Conservation (phyloP, 2,888 invertebrate genomes). For the Agelastica alni region DNA sequence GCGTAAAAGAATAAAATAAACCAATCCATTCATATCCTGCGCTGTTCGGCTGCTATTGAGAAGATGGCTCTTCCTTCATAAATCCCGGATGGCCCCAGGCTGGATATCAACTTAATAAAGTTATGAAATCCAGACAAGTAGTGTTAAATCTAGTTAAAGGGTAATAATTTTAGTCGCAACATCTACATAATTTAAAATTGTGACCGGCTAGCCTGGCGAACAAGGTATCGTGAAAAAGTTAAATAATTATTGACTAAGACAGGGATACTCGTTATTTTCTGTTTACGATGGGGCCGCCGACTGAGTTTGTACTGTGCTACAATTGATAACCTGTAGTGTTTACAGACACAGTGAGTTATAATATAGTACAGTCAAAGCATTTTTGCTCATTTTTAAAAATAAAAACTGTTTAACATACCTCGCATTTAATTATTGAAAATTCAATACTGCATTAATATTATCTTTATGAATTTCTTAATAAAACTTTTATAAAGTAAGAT, state of each 20-base stretch:
- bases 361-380: conserved; percentile 26
- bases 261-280: conserved; percentile 49
- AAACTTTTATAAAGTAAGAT: too few species aligned
- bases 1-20: neutral
- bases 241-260: conserved; percentile 54
- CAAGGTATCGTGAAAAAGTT: conserved; percentile 47
- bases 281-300: conserved; percentile 50
- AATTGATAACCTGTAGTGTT: conserved; percentile 55
- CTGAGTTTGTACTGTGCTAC: conserved; percentile 48
- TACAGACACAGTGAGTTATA: conserved; percentile 47
- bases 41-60: conserved; percentile 5
- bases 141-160: conserved; percentile 47
- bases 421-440: too few species aligned
- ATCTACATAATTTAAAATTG: conserved; percentile 45
- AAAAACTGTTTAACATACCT: too few species aligned
- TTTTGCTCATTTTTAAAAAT: too few species aligned
- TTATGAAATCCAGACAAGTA: conserved; percentile 33
- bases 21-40: conserved; percentile 1
- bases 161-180: conserved; percentile 43
- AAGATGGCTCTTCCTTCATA: conserved; percentile 17
- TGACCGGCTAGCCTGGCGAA: conserved; percentile 34
- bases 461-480: too few species aligned
- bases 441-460: too few species aligned
- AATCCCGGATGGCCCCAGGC: conserved; percentile 22
- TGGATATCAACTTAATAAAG: conserved; percentile 31